Percentiles rank a stretch among this genome's conserved stretches.
These are phyloP conservation scores for Turritopsis rubra DNA, from an alignment of 30 jellyfish, hydroid and myxozoan genomes.

Conservation along the genomic window DNA sequence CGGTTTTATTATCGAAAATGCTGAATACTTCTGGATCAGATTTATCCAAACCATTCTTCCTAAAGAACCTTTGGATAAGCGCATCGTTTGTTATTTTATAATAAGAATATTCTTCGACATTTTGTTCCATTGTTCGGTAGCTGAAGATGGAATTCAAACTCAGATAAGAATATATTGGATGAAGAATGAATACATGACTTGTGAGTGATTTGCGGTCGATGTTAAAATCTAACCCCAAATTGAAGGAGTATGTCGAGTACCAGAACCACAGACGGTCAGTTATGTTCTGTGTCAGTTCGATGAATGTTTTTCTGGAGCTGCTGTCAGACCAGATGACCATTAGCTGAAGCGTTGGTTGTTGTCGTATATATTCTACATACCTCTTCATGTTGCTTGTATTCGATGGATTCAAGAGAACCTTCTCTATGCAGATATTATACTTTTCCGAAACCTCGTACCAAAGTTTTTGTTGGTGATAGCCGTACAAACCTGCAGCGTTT, in stretches of 20 bases:
- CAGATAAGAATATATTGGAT: slow-evolving; percentile 7
- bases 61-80: not conserved
- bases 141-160: not conserved
- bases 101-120: not conserved
- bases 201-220: not conserved
- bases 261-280: slow-evolving; percentile 13
- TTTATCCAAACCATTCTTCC: not conserved
- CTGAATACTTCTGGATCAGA: not conserved
- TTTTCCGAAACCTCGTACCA: not conserved
- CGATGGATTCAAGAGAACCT: not conserved
- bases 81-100: not conserved
- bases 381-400: not conserved
- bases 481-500: not conserved
- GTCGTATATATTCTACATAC: not conserved
- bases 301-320: not conserved
- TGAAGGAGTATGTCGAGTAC: slow-evolving; percentile 3
- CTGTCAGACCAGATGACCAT: not conserved
- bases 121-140: not conserved
- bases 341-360: not conserved
- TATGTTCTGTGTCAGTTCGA: not conserved
- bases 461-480: not conserved
- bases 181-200: slow-evolving; percentile 2
- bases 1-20: not conserved
- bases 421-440: not conserved
- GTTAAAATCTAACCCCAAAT: not conserved